phyloP scores from a whole-genome alignment of 2,888 invertebrate species.

The Drosophila paucipuncta region DNA sequence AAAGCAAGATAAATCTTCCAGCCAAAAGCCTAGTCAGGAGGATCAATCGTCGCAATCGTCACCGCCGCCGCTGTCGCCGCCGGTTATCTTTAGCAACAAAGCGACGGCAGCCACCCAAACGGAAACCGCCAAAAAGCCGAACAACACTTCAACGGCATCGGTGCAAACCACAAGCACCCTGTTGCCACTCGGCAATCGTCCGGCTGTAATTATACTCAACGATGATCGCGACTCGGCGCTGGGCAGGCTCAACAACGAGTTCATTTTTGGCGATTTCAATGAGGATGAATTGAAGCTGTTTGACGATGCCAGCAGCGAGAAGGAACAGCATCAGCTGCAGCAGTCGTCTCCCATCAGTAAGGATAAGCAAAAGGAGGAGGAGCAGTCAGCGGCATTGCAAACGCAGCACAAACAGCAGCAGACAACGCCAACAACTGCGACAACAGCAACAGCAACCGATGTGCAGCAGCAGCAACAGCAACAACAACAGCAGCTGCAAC shows the following conservation, averaged over 20 bases:
- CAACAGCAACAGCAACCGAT: constrained; percentile 23
- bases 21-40: constrained; percentile 55
- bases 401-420: constrained; percentile 21
- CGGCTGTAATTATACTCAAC: constrained; percentile 91
- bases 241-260: constrained; percentile 87
- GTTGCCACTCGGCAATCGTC: constrained; percentile 80
- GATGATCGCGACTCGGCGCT: constrained; percentile 84
- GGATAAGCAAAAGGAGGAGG: constrained; percentile 1
- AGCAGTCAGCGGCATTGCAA: background rate
- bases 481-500: constrained; percentile 34
- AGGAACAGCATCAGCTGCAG: constrained; percentile 2
- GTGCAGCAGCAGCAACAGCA: constrained; percentile 8
- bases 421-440: constrained; percentile 20
- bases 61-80: constrained; percentile 13
- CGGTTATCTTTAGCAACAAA: constrained; percentile 40
- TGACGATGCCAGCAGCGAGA: constrained; percentile 48
- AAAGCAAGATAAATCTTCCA: constrained; percentile 30
- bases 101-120: constrained; percentile 69
- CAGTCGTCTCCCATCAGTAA: background rate
- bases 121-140: constrained; percentile 56
- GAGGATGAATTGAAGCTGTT: constrained; percentile 85
- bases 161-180: constrained; percentile 26
- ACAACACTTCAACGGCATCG: constrained; percentile 26
- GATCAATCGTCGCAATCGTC: constrained; percentile 23
- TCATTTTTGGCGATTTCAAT: constrained; percentile 88